Evolutionary conservation across 2,888 invertebrate species (phyloP), one percentile per base, ranked within the genome.

Genomic region (Piscicola geometra): DNA sequence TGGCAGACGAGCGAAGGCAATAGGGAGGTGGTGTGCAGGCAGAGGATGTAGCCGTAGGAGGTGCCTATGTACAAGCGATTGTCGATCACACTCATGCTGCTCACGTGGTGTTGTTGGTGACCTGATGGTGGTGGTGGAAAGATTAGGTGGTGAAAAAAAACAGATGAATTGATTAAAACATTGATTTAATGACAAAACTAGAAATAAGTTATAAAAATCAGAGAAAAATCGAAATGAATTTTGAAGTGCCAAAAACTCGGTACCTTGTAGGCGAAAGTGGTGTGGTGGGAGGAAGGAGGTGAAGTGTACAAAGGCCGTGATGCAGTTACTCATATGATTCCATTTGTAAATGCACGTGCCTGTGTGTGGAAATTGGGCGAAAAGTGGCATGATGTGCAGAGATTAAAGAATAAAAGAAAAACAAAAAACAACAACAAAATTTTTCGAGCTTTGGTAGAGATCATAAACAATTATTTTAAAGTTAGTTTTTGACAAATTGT

Each of bases 21-120:
- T 81, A 96, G 88, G 18, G 64, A 0, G 91, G 89, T 76, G 88
- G 87, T 28, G 84, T 94, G 94, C 15, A 93, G 93, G 5, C 96
- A 91, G 74, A 97, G 91, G 68, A 98, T 87, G 84, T 94, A 94
- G 33, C 98, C 98, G 91, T 93, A 93, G 9, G 93, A 93, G 0
- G 97, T 97, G 68, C 97, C 97, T 78, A 93, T 91, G 85, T 93
- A 94, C 60, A 96, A 87, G 60, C 84, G 83, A 68, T 79, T 78
- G 33, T 82, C 82, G 75, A 90, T 86, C 47, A 90, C 88, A 71
- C 90, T 89, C 82, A 93, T 85, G 81, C 91, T 89, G 79, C 90
- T 89, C 77, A 93, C 91, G 89, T 91, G 86, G 76, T 85, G 85
- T 71, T 56, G 60, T 5, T 25, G 21, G 9, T 41, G 41, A 5